Evolutionary conservation across 1,140 invertebrate genomes (phyloP).

Genomic region (Globodera ellingtonae): DNA sequence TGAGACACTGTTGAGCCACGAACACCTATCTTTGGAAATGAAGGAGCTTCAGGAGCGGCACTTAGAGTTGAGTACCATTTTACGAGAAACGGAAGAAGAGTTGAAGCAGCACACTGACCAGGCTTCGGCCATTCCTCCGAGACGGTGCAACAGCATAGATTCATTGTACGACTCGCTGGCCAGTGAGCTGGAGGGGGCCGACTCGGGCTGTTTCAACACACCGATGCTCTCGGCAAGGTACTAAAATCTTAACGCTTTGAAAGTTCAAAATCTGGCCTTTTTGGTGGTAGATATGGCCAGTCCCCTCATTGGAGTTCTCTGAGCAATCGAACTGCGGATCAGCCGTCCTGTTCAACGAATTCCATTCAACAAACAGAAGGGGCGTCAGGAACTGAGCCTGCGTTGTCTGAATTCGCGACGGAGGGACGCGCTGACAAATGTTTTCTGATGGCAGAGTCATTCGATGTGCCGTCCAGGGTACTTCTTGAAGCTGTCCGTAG

Average conservation of each 20-base stretch:
- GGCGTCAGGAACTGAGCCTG: slow-evolving; percentile 1
- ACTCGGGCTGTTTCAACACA: slow-evolving; percentile 54
- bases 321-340: not conserved
- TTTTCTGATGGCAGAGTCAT: not conserved
- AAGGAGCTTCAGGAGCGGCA: slow-evolving; percentile 52
- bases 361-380: not conserved
- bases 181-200: slow-evolving; percentile 56
- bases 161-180: slow-evolving; percentile 60
- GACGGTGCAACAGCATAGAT: slow-evolving; percentile 41
- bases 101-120: slow-evolving; percentile 38
- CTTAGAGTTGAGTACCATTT: slow-evolving; percentile 52
- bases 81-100: slow-evolving; percentile 59
- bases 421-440: slow-evolving; percentile 7
- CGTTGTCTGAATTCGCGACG: not conserved
- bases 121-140: not conserved
- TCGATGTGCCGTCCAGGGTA: slow-evolving; percentile 30
- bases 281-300: slow-evolving; percentile 10
- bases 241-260: not conserved
- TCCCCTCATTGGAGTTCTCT: slow-evolving; percentile 17
- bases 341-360: slow-evolving; percentile 20
- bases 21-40: slow-evolving; percentile 45
- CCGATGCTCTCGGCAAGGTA: slow-evolving; percentile 49
- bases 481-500: slow-evolving; percentile 29
- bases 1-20: slow-evolving; percentile 41
- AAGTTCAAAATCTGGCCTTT: not conserved